These are phyloP conservation scores for Chrysolina oricalcia DNA, from an alignment of 2,888 invertebrate species.

Conservation along the genomic window DNA sequence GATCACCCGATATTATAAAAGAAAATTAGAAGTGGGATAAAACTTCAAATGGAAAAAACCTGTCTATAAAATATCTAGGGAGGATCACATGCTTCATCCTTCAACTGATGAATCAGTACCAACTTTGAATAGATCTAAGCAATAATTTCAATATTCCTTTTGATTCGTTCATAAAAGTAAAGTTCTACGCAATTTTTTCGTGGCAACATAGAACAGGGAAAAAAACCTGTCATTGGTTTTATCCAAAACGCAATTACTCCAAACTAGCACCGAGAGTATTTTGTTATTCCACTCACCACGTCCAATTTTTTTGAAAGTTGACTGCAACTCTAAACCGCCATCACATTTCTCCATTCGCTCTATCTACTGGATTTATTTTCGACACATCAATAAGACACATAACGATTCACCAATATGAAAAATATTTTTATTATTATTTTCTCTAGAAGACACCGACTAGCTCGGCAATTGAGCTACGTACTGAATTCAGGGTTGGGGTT, in stretches of 20 bases:
- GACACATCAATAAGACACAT: constrained; percentile 1
- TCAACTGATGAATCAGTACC: too few species aligned
- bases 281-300: not conserved
- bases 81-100: too few species aligned
- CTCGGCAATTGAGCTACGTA: constrained; percentile 32
- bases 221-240: not conserved
- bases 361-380: not conserved
- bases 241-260: not conserved
- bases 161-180: too few species aligned
- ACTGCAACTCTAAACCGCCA: constrained; percentile 6
- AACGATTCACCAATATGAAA: not conserved
- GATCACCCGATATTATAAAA: too few species aligned
- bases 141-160: too few species aligned
- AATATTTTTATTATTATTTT: not conserved
- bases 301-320: not conserved
- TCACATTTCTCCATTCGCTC: constrained; percentile 15
- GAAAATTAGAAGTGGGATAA: too few species aligned
- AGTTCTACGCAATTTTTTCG: too few species aligned
- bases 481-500: constrained; percentile 59
- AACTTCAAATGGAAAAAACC: too few species aligned
- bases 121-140: too few species aligned
- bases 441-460: not conserved
- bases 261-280: not conserved
- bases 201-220: too few species aligned
- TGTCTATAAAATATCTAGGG: too few species aligned